Evolutionary conservation across 1,140 invertebrate species (phyloP).

Genomic region (Yoshiicerus persimilis): DNA sequence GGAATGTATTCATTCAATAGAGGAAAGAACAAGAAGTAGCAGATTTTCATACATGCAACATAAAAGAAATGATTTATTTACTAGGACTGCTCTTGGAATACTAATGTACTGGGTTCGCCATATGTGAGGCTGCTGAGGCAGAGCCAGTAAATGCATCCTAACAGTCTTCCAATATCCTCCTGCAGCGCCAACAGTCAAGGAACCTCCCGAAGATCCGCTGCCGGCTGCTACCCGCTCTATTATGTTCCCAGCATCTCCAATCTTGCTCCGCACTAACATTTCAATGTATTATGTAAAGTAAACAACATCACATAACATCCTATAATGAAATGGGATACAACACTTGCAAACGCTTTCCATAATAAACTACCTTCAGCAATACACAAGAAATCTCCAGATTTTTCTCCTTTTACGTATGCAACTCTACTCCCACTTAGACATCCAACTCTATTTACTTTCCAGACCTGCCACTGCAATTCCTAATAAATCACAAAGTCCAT

Average conservation of each 20-base stretch:
- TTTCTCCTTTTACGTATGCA: not conserved
- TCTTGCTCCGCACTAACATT: not conserved
- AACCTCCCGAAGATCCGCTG: not conserved
- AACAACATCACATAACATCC: not conserved
- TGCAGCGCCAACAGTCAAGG: not conserved
- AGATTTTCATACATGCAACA: conserved; percentile 9
- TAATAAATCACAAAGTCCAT: not conserved
- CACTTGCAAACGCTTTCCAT: not conserved
- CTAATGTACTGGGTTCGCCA: not conserved
- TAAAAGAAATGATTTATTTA: conserved; percentile 22
- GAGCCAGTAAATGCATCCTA: not conserved
- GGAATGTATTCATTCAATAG: not conserved
- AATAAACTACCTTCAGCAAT: not conserved
- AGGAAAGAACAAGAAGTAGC: conserved; percentile 7
- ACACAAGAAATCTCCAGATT: not conserved
- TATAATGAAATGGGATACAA: not conserved
- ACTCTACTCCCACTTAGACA: not conserved
- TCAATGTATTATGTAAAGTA: not conserved
- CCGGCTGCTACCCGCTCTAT: not conserved
- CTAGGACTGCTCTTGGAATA: not conserved
- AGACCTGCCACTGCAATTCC: not conserved
- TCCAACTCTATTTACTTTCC: not conserved
- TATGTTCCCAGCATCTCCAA: not conserved
- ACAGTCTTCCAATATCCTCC: not conserved
- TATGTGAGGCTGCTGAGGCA: not conserved